These are phyloP conservation scores for Octomys mimax DNA, from an alignment of 2,797 vertebrate species.

Conservation along the genomic window DNA sequence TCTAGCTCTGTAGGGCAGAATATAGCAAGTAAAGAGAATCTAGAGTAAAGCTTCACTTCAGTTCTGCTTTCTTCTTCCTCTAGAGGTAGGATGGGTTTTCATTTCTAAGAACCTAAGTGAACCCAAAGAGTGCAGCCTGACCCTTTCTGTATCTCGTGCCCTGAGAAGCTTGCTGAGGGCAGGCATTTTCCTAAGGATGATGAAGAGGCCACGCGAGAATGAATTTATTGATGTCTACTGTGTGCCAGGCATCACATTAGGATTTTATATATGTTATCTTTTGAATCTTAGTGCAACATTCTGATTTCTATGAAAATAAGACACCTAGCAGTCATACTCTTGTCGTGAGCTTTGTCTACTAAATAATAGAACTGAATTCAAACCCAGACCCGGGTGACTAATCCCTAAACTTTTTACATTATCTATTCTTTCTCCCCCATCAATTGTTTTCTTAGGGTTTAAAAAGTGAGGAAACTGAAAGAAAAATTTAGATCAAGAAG, in stretches of 20 bases:
- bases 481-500: slow-evolving; percentile 29
- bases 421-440: not conserved
- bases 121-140: not conserved
- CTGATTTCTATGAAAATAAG: not conserved
- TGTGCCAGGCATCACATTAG: not conserved
- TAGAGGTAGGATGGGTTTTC: not conserved
- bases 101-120: not conserved
- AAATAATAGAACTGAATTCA: not conserved
- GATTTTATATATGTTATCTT: not conserved
- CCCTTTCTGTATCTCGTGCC: not conserved
- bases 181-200: not conserved
- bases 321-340: not conserved
- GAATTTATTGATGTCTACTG: not conserved
- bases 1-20: not conserved
- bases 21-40: not conserved
- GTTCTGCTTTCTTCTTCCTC: not conserved
- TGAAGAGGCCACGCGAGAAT: not conserved
- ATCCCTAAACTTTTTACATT: not conserved
- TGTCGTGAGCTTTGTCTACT: not conserved
- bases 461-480: not conserved
- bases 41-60: not conserved
- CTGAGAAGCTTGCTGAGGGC: not conserved
- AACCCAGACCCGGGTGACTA: not conserved
- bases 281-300: not conserved
- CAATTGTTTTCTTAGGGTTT: not conserved